Evolutionary conservation across 2,113 vertebrate species (phyloP), one percentile per base, ranked within the genome.

Genomic region (Loxodonta africana): DNA sequence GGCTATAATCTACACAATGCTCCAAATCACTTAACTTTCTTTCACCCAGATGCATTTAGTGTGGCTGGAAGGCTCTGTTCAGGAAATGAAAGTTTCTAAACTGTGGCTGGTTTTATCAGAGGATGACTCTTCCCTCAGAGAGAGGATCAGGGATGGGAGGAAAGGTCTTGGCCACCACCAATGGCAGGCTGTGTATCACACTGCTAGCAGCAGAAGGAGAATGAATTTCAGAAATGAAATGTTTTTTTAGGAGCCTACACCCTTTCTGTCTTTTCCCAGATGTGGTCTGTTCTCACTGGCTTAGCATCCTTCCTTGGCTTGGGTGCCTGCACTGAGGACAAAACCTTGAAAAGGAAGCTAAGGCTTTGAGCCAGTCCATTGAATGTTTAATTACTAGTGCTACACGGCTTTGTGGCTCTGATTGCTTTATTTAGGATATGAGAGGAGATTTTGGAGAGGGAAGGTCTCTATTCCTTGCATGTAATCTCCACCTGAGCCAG

Each of bases 51-150:
- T 90, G 21, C 71, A 53, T 95, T 91, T 90, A 89, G 81, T 65
- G 51, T 85, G 71, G 25, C 71, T 74, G 46, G 76, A 48, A 90
- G 69, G n/a, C 53, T 96, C 28, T 96, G 46, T 53, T 82, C 37
- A 83, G 93, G 76, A 96, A 96, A 93, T 71, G 83, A 94, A 93
- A 63, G 5, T 95, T 83, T 94, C 81, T 77, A 95, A 87, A 81
- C 77, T 74, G 65, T 94, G 67, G 28, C 33, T 74, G 62, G 33
- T 78, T 97, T 94, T 96, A 96, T 97, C 94, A 94, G 48, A 91
- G 21, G 41, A 23, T 14, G 33, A 3, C 2, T 96, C 88, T 97
- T 93, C 37, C 65, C 67, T 46, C 30, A 6, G 26, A 92, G 69
- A 63, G 44, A 94, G 30, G 91, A 84, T 82, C 73, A 71, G 91